Conservation (phyloP, 1,140 invertebrate genomes). For the Drosophila erecta region DNA sequence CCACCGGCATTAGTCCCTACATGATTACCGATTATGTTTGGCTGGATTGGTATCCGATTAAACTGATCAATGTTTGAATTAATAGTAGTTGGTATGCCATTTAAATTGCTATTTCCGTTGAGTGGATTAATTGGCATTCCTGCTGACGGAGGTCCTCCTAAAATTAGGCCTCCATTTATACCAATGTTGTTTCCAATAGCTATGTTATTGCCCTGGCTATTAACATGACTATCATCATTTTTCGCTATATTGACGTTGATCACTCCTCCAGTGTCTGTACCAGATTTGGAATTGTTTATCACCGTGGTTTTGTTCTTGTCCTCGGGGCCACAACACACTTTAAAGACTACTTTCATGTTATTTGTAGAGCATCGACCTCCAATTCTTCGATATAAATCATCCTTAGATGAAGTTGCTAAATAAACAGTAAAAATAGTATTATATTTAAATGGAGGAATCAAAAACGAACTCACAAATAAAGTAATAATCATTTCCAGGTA, state of each 20-base stretch:
- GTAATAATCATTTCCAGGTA: constrained; percentile 97
- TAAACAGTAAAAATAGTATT: neutral
- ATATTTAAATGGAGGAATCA: neutral
- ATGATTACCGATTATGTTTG: constrained; percentile 68
- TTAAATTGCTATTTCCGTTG: constrained; percentile 37
- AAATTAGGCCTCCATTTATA: constrained; percentile 40
- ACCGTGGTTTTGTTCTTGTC: constrained; percentile 85
- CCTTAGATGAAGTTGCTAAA: constrained; percentile 93
- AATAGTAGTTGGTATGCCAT: constrained; percentile 64
- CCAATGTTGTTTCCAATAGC: constrained; percentile 54
- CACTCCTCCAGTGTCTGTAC: constrained; percentile 52
- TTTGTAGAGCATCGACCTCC: constrained; percentile 95
- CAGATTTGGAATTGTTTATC: constrained; percentile 78
- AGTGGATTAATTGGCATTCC: constrained; percentile 52
- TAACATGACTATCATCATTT: constrained; percentile 36
- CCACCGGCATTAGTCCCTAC: constrained; percentile 35
- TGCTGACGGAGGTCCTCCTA: constrained; percentile 1
- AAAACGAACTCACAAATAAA: constrained; percentile 92
- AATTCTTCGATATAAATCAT: constrained; percentile 95
- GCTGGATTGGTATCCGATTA: constrained; percentile 78
- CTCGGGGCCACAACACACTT: constrained; percentile 93
- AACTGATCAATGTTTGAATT: constrained; percentile 83
- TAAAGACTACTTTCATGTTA: constrained; percentile 98
- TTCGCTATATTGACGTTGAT: constrained; percentile 37
- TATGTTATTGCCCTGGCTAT: constrained; percentile 39